Base-by-base conservation (phyloP, 2,797 vertebrate genomes). In the Brachymystax lenok region DNA sequence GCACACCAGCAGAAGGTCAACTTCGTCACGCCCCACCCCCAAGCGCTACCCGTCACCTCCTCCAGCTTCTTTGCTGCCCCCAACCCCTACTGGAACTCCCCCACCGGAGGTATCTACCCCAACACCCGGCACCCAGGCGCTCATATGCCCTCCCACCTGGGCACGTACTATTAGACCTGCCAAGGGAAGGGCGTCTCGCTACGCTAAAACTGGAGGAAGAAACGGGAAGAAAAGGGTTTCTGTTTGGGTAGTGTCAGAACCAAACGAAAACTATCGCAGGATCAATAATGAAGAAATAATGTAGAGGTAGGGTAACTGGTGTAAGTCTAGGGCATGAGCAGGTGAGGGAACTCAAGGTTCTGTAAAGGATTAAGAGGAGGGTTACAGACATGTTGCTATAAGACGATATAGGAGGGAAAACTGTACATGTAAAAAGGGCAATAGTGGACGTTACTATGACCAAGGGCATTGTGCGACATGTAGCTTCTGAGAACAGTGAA, bases 1-100 rank as follows among this genome's bases (percentile, higher is more conserved):
- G 77, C 95, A 0, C 96, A 97, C 84, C 94, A 95, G 0, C 96
- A 96, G 93, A 97, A 97, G 93, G 95, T 97, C 95, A 97, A 96
- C 95, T 97, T 96, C 75, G 94, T 96, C 74, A 89, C 74, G 80
- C 94, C 72, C 3, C 95, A 96, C 71, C 92, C 95, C 8, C 95
- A 94, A 0, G 91, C 95, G 59, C 82, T 97, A 79, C 96, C 95
- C 0, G 95, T 96, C 73, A 94, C 95, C 0, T 96, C 96, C 0
- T 95, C 96, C 82, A 94, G 95, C 83, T 97, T 97, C 74, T 97
- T 96, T 0, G 92, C 95, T 0, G 89, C 94, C 79, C 95, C 95
- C 0, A 95, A 93, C 79, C 95, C 95, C 0, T 97, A 97, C 92
- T 97, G 96, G 96, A 96, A 95, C 92, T 95, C 96, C 1, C 96